These are phyloP conservation scores for Burhinus oedicnemus DNA, from an alignment of 2,113 vertebrate species.

Conservation along the genomic window DNA sequence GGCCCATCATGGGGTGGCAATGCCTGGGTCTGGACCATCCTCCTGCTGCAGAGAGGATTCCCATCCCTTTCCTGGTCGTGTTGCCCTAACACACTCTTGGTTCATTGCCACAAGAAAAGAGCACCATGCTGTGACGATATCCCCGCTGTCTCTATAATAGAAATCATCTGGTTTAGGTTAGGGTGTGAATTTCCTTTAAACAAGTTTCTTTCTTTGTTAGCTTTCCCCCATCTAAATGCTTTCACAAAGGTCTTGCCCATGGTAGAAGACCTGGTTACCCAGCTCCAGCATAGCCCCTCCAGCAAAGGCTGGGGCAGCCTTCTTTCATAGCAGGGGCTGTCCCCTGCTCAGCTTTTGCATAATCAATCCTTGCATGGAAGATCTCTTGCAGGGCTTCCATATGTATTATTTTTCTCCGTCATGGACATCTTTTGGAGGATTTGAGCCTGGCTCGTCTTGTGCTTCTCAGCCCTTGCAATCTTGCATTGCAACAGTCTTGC, in stretches of 20 bases:
- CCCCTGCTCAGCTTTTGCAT: neutral
- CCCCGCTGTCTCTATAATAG: neutral
- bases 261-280: neutral
- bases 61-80: neutral
- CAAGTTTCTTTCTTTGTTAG: neutral
- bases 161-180: neutral
- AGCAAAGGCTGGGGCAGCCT: neutral
- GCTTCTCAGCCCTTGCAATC: neutral
- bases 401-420: rapidly evolving
- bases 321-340: neutral
- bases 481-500: neutral
- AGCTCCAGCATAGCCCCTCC: neutral
- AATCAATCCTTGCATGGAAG: neutral
- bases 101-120: neutral
- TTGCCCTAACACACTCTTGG: neutral
- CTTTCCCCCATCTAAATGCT: neutral
- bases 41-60: neutral
- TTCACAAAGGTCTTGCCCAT: neutral
- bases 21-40: neutral
- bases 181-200: neutral
- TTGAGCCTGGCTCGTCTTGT: neutral
- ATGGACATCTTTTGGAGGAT: neutral
- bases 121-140: neutral
- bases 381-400: neutral
- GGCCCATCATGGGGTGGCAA: too few species aligned